Evolutionary conservation across 2,113 vertebrate species (phyloP), one percentile per base, ranked within the genome.

Genomic region (Ammospiza nelsoni): DNA sequence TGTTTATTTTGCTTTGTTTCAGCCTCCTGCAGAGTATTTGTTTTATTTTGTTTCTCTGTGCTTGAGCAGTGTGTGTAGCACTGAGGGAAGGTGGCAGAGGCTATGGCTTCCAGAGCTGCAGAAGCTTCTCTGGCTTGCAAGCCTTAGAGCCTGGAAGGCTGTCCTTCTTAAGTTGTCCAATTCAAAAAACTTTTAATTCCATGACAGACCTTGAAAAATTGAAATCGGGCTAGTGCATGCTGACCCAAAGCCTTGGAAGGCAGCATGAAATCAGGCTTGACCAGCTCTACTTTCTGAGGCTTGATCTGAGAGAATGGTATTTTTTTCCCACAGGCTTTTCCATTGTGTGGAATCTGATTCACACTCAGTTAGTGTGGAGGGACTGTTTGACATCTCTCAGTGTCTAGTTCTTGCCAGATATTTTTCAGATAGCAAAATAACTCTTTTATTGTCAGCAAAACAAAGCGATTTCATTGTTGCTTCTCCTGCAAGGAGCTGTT

Each of bases 131-230:
- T 92, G 68, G 77, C 86, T 94, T 79, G 75, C 87, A 93, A 95
- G 63, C 85, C 6, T 86, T 89, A 21, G 59, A 75, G 84, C 91
- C 95, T 92, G 81, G 87, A 95, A 94, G 72, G 55, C 79, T 89
- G 84, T 78, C 39, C 39, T 84, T 92, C 95, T 94, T 90, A 91
- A 96, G 81, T 74, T 89, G 71, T 97, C 92, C 79, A 43, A n/a
- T 87, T 88, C 90, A 95, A 82, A 95, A 84, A 94, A 82, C 91
- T 84, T 90, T 4, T 94, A 93, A 97, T 95, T 95, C 92, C 68
- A 28, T 96, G 90, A 92, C 91, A 90, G 87, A 93, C 95, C 80
- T 92, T 93, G 75, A 71, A 88, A 80, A 95, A 94, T 88, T 29
- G 27, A 69, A 95, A 87, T 81, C 14, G 71, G 96, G 87, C 59